phyloP scores from a whole-genome alignment of 2,888 invertebrate species.

The Clostera curtula region DNA sequence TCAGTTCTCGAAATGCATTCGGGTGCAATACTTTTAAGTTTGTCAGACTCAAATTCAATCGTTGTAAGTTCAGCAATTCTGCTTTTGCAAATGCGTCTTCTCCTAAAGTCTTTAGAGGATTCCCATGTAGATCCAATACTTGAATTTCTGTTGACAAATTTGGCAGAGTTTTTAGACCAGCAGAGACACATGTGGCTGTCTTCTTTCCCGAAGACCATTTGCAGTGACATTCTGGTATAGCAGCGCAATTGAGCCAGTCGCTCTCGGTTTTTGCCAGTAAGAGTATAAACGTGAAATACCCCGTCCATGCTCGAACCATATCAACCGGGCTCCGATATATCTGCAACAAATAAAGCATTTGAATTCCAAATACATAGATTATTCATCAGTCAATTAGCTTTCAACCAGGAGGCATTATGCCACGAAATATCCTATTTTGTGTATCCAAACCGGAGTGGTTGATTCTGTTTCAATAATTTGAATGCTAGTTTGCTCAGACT shows the following conservation, averaged over 20 bases:
- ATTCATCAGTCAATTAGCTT: not conserved
- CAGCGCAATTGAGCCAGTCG: constrained; percentile 91
- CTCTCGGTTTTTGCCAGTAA: constrained; percentile 46
- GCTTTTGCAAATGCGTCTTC: constrained; percentile 86
- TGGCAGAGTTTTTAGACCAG: constrained; percentile 84
- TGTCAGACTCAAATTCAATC: constrained; percentile 85
- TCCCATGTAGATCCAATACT: constrained; percentile 86
- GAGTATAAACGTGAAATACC: constrained; percentile 41
- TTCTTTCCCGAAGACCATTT: constrained; percentile 95
- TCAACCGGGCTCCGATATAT: constrained; percentile 28
- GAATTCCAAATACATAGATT: not conserved
- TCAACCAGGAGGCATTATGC: not conserved
- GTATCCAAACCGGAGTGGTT: too few species aligned
- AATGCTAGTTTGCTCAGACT: too few species aligned
- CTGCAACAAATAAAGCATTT: constrained; percentile 42
- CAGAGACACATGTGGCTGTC: constrained; percentile 87
- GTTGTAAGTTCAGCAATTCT: constrained; percentile 88
- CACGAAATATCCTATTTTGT: not conserved
- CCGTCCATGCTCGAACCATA: constrained; percentile 45
- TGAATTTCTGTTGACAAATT: constrained; percentile 68
- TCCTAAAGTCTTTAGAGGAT: constrained; percentile 81
- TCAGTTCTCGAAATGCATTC: constrained; percentile 88
- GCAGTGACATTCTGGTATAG: constrained; percentile 83
- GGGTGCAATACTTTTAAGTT: constrained; percentile 83
- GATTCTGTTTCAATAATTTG: too few species aligned